Percentiles rank a stretch among this genome's conserved stretches.
phyloP scores from a whole-genome alignment of 2,888 invertebrate species.

The Drosophila subsilvestris region DNA sequence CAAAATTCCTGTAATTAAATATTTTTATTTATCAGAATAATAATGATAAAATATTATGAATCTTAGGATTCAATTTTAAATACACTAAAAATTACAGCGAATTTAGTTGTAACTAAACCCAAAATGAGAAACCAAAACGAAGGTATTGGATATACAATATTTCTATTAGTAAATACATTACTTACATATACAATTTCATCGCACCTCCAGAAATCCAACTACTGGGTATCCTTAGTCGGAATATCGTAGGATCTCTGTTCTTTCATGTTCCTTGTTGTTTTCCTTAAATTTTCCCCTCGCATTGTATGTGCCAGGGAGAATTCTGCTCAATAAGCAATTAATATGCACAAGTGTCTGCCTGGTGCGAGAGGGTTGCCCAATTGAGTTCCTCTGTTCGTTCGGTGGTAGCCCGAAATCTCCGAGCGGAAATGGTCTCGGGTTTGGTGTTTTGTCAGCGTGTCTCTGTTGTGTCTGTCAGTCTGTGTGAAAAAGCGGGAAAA shows the following conservation, averaged over 20 bases:
- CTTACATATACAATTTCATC: too few relatives aligned
- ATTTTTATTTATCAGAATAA: too few relatives aligned
- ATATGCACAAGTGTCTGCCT: slow-evolving; percentile 78
- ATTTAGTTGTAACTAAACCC: too few relatives aligned
- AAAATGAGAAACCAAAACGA: too few relatives aligned
- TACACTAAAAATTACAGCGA: too few relatives aligned
- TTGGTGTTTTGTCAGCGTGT: slow-evolving; percentile 1
- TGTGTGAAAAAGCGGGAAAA: slow-evolving; percentile 23
- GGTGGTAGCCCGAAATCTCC: slow-evolving; percentile 32
- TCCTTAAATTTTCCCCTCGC: slow-evolving; percentile 28
- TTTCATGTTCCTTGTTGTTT: slow-evolving; percentile 19
- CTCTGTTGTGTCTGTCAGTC: neutral
- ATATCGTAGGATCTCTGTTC: neutral
- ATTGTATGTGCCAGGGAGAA: slow-evolving; percentile 10
- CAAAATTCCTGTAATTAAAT: too few relatives aligned
- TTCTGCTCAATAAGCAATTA: slow-evolving; percentile 78
- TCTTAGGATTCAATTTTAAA: too few relatives aligned
- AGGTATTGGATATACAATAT: too few relatives aligned
- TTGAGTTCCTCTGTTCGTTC: slow-evolving; percentile 20
- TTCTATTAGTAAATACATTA: too few relatives aligned
- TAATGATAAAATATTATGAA: too few relatives aligned
- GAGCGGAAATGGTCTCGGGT: slow-evolving; percentile 40
- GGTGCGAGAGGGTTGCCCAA: neutral
- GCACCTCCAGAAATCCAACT: neutral
- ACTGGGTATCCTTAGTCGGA: neutral